Evolutionary conservation across 1,140 invertebrate species (phyloP), one percentile per base, ranked within the genome.

Genomic region (Heterodera schachtii): DNA sequence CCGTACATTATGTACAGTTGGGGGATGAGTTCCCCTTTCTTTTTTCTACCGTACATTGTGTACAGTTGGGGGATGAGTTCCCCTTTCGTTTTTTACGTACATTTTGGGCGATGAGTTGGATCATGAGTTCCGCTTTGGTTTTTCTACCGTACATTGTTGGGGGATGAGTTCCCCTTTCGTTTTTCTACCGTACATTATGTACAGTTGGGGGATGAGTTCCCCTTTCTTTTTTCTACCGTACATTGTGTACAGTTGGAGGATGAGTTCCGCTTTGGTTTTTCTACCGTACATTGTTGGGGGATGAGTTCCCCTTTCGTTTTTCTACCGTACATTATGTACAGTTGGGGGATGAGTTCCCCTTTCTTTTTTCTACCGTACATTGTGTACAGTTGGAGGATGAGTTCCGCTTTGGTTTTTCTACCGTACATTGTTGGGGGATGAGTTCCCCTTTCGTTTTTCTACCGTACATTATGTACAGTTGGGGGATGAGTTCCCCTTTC

Each of bases 391-490:
- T 41, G 21, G 31, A 9, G 64, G 70, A 78, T 78, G 52, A 47
- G 52, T 13, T 31, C 13, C 21, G n/a, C 46, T 19, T 13, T 19
- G 16, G 0, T 3, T 19, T 31, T 73, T 19, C 21, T 73, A 74
- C 46, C 73, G 13, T 44, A 76, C 75, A 78, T 66, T 78, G 52
- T 21, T 41, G 21, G 31, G 41, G 64, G 70, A 78, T 78, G 52
- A 47, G 52, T 13, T 31, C 13, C 21, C 67, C 46, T 19, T 13
- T 19, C 47, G 4, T 3, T 19, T 31, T 73, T 19, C 21, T 73
- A 74, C 46, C 73, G 13, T 44, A 76, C 75, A 78, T 66, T 78
- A 31, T 64, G 70, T 69, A 78, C 31, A 78, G 70, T 21, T 41
- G 21, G 31, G 41, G 64, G 70, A 78, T 78, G 52, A 47, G 52